Evolutionary conservation across 2,797 vertebrate species (phyloP), one percentile per base, ranked within the genome.

Genomic region (Gymnopithys bicolor): DNA sequence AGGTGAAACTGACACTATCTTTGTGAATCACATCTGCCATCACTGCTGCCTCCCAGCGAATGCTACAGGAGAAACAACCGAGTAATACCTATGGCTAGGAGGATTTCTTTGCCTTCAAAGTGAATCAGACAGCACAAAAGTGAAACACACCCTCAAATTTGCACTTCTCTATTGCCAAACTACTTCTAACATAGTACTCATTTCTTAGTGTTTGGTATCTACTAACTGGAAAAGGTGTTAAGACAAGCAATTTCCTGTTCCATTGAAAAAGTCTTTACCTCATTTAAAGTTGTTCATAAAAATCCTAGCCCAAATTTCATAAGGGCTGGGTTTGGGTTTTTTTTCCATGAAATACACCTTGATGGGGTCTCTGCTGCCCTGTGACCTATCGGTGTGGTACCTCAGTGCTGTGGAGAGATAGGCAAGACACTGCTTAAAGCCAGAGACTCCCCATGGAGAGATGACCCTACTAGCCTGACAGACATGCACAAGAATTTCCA

Each of bases 251-350:
- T 33, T 78, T 84, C 45, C 23, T 55, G 13, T 41, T 63, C 53
- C 25, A 21, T 0, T 39, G 52, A 66, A 84, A 75, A 91, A 63
- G 56, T 21, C 15, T 45, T 87, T 74, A 59, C 13, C 30, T 74
- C 27, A 7, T 53, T 45, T 53, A 6, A 69, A 89, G n/a, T 22
- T 39, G 37, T 7, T 60, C 6, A 10, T 41, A 35, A 35, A 80
- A 77, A 14, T 28, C 22, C 6, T 30, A 68, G 46, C 37, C 28
- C 21, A 25, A 10, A 43, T 76, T 85, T 77, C 19, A 13, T 33
- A 27, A 21, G 30, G 30, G 12, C 6, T 43, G 24, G 32, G 4
- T 0, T 1, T 19, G 11, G 24, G 35, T 4, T 3, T 45, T 33
- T 33, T 24, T 11, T 59, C 39, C 3, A 3, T 41, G 41, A 62